Percentiles rank a stretch among this genome's conserved stretches.
phyloP scores from a whole-genome alignment of 2,797 vertebrate genomes.

The Cossypha caffra region DNA sequence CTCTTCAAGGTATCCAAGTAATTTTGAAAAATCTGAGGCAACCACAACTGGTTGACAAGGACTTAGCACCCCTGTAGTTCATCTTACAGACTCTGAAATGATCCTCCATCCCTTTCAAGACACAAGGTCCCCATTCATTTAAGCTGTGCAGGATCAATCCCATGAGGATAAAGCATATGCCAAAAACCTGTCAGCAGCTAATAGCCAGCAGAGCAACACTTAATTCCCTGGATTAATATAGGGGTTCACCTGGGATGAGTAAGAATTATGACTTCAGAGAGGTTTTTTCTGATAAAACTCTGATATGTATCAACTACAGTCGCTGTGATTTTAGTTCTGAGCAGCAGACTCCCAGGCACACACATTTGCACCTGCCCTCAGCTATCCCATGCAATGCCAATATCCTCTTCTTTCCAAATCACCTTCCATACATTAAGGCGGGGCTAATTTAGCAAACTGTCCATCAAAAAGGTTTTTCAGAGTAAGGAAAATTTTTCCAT shows the following conservation, averaged over 20 bases:
- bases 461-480: background rate
- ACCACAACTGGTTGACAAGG: background rate
- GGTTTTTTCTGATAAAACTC: background rate
- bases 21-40: slow-evolving; percentile 12
- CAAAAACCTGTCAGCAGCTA: background rate
- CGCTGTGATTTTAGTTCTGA: background rate
- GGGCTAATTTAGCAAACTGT: background rate
- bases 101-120: background rate
- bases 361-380: background rate
- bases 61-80: background rate
- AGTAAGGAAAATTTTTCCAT: background rate
- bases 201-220: background rate
- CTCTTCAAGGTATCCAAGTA: background rate
- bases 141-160: background rate
- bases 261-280: background rate
- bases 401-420: background rate
- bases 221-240: background rate
- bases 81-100: background rate
- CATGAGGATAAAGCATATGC: background rate
- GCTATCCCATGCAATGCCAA: background rate
- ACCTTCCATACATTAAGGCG: background rate
- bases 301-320: background rate
- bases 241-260: background rate
- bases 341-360: background rate
- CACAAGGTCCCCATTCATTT: background rate